Conservation (phyloP, 2,888 invertebrate genomes). For the Alcis repandata region DNA sequence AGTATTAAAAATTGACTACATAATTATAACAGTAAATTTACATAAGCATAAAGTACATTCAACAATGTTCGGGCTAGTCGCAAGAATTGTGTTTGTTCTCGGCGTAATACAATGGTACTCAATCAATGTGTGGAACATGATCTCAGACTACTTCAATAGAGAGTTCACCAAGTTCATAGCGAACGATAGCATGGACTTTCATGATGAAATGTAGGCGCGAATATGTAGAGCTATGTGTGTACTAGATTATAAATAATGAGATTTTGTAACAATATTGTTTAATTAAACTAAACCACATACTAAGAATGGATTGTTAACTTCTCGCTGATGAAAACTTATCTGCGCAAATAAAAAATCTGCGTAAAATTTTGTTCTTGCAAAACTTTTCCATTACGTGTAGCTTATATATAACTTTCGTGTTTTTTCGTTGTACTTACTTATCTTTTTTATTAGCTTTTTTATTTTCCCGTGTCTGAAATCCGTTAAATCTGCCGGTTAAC, state of each 20-base stretch:
- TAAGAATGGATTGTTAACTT: too few relatives aligned
- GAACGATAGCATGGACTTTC: constrained; percentile 57
- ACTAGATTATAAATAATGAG: background rate
- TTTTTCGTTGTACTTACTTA: background rate
- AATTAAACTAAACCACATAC: too few relatives aligned
- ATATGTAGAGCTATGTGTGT: background rate
- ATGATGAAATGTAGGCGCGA: constrained; percentile 37
- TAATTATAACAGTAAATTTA: too few relatives aligned
- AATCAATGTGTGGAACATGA: constrained; percentile 89
- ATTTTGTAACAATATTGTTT: background rate
- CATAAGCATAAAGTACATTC: background rate
- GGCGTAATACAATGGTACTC: constrained; percentile 91
- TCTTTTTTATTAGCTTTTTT: background rate
- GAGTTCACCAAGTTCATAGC: constrained; percentile 89
- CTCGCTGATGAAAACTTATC: too few relatives aligned
- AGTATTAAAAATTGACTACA: background rate
- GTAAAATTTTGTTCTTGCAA: too few relatives aligned
- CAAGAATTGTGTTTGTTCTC: constrained; percentile 89
- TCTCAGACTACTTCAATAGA: constrained; percentile 91
- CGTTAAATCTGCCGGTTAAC: constrained; percentile 18
- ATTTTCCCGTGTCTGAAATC: constrained; percentile 13
- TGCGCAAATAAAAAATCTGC: too few relatives aligned
- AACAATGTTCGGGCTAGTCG: constrained; percentile 87
- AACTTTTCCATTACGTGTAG: too few relatives aligned
- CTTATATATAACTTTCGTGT: too few relatives aligned